Evolutionary conservation across 2,797 vertebrate genomes (phyloP), one percentile per base, ranked within the genome.

Genomic region (Peromyscus attwateri): DNA sequence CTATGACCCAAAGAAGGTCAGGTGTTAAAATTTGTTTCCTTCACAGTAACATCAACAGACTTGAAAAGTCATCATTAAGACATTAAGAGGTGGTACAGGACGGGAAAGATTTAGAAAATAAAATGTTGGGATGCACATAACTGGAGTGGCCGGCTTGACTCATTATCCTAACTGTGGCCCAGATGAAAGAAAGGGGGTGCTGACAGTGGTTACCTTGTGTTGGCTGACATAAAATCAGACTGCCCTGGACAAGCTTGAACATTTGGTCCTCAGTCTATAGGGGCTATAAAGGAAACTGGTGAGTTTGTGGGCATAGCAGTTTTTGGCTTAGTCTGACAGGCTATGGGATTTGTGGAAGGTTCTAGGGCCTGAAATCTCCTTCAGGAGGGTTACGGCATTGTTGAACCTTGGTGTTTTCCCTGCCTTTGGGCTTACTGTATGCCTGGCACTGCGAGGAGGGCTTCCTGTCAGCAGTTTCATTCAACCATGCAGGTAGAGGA

Each of bases 1-100:
- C 43, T 73, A 82, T 90, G 64, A 89, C 34, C 21, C 49, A 70
- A 12, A 49, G 46, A 80, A 91, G 21, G 34, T 85, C 82, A 71
- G 43, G 49, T 77, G 70, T 91, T 46, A 94, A 95, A 76, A 76
- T 40, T 40, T 66, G 52, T 77, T 77, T 46, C 80, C 49, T 89
- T 29, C 68, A 75, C n/a, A 71, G 17, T 29, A 29, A 37, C 2
- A 1, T n/a, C 83, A 16, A 31, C 43, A 16, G 68, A n/a, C 31
- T 70, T 68, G 81, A 68, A 68, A 85, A 85, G 29, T 19, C 40
- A 27, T 43, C 57, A 31, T 43, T 27, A 57, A 57, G 62, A 34
- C 31, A 34, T 6, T 68, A 37, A 17, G 43, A 79, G 31, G 60
- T 52, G 34, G 16, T 37, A 23, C 57, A 66, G 43, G 60, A 34